A percentile compares a stretch with the other conserved stretches of the same genome.
These are phyloP conservation scores for Pygoscelis antarcticus DNA, from an alignment of 2,113 vertebrate species.

Conservation along the genomic window DNA sequence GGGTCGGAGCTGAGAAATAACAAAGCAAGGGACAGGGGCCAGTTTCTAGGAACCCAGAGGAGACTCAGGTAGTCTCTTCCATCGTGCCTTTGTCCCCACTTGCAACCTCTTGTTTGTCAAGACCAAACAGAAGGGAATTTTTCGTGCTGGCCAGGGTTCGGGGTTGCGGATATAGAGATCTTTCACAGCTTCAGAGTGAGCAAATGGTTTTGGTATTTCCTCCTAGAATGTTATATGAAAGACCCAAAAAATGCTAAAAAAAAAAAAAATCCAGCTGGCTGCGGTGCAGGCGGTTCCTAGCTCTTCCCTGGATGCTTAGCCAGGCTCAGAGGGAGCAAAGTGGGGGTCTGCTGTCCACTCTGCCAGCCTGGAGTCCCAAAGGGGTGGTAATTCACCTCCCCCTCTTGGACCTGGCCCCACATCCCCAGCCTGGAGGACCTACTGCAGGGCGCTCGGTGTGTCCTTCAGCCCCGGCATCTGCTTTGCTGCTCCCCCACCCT, in stretches of 20 bases:
- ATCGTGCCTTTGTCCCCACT: neutral
- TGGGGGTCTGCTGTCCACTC: neutral
- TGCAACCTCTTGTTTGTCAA: neutral
- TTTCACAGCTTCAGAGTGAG: neutral
- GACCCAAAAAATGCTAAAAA: neutral
- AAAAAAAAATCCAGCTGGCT: neutral
- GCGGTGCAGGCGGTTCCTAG: neutral
- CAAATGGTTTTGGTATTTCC: conserved; percentile 51
- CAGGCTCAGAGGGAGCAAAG: neutral
- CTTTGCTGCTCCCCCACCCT: neutral
- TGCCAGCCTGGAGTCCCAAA: neutral
- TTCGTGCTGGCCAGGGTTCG: neutral
- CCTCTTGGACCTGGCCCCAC: neutral
- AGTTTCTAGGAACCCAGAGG: neutral
- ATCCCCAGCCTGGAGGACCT: neutral
- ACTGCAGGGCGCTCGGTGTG: neutral
- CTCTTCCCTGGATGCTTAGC: neutral
- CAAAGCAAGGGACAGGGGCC: neutral
- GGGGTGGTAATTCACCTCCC: neutral
- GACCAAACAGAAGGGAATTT: neutral
- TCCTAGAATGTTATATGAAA: neutral
- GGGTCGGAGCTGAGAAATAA: neutral
- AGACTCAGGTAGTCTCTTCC: neutral
- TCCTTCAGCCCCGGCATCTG: neutral
- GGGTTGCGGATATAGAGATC: neutral